Conservation (phyloP, 2,797 vertebrate species). For the Tachyglossus aculeatus region DNA sequence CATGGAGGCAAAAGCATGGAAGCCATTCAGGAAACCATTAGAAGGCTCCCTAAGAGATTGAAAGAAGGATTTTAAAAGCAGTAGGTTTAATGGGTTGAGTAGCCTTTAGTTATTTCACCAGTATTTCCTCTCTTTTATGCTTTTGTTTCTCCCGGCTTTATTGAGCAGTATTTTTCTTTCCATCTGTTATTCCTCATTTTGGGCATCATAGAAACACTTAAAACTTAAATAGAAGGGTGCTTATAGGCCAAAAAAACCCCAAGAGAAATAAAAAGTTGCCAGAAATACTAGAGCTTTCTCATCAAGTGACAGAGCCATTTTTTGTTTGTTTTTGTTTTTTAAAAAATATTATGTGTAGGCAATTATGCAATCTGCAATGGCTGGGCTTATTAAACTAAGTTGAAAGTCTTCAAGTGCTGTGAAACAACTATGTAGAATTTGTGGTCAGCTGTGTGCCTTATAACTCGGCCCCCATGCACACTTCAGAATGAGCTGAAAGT, state of each 20-base stretch:
- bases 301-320: constrained; percentile 1
- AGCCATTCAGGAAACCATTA: constrained; percentile 32
- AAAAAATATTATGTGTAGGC: background rate
- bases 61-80: background rate
- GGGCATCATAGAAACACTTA: background rate
- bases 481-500: too few relatives aligned
- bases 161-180: constrained; percentile 1
- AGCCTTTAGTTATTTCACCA: constrained; percentile 7
- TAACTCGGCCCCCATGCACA: too few relatives aligned
- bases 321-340: background rate
- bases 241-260: background rate
- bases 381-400: too few relatives aligned
- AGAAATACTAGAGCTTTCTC: background rate
- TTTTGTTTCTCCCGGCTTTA: background rate
- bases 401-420: too few relatives aligned
- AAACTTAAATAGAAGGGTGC: background rate
- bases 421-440: too few relatives aligned
- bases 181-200: constrained; percentile 31
- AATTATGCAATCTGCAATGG: background rate
- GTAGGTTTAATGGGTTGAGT: constrained; percentile 19
- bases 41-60: constrained; percentile 18
- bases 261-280: fast-evolving
- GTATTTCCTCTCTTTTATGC: constrained; percentile 15
- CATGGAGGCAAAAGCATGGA: background rate
- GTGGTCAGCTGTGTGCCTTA: too few relatives aligned